These are phyloP conservation scores for Phenganax subtilis DNA, from an alignment of 92 coral and sea anemone species.

Conservation along the genomic window DNA sequence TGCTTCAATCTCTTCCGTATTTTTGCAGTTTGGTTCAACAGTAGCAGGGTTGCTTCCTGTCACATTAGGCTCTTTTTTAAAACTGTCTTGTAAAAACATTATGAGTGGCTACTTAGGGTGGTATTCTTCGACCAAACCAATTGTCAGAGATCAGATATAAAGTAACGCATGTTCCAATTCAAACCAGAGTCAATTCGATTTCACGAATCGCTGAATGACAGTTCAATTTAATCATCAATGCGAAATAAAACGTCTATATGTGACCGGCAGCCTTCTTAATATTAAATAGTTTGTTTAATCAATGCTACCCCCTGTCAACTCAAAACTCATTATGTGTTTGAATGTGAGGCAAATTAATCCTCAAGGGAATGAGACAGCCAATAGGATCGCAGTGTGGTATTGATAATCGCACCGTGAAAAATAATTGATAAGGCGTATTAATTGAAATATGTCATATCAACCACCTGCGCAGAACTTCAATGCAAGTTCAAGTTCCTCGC, in stretches of 20 bases:
- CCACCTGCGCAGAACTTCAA: constrained; percentile 30
- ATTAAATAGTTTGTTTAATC: constrained; percentile 42
- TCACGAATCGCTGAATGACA: not conserved
- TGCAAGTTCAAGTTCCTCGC: constrained; percentile 4
- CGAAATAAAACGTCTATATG: constrained; percentile 26
- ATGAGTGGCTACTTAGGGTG: constrained; percentile 30
- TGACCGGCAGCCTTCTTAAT: constrained; percentile 28
- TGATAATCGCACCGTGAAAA: constrained; percentile 28
- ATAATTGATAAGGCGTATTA: constrained; percentile 42
- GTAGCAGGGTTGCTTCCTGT: constrained; percentile 2
- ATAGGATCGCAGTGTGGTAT: constrained; percentile 8
- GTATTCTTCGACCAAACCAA: constrained; percentile 4
- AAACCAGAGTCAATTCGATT: not conserved
- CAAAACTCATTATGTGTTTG: constrained; percentile 36
- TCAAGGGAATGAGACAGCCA: constrained; percentile 27
- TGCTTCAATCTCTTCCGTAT: not conserved
- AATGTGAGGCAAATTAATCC: constrained; percentile 40
- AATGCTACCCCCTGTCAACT: constrained; percentile 44
- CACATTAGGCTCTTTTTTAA: not conserved
- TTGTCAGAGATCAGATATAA: not conserved
- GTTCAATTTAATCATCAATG: constrained; percentile 36
- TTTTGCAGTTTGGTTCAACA: constrained; percentile 13
- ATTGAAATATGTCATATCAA: constrained; percentile 30
- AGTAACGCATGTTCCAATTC: not conserved
- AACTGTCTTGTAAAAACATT: constrained; percentile 26